These are phyloP conservation scores for Notarius quadriscutis DNA, from an alignment of 2,113 vertebrate species.

Conservation along the genomic window DNA sequence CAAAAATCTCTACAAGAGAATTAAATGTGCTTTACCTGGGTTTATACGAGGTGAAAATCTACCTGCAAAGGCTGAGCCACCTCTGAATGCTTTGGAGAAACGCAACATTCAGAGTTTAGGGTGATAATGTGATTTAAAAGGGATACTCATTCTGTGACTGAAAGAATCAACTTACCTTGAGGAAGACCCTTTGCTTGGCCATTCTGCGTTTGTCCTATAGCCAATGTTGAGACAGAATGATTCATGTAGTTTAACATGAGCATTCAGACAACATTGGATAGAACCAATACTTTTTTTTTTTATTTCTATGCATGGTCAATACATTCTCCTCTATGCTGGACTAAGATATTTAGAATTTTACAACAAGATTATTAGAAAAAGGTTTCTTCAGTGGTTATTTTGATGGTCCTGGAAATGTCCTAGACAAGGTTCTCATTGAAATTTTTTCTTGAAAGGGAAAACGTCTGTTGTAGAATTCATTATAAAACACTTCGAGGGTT, in stretches of 20 bases:
- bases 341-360: not conserved
- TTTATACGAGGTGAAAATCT: constrained; percentile 68
- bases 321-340: not conserved
- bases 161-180: constrained; percentile 73
- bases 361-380: not conserved
- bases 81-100: constrained; percentile 83
- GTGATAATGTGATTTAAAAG: constrained; percentile 10
- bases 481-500: not conserved
- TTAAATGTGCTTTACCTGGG: constrained; percentile 75
- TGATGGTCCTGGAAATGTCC: not conserved
- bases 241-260: constrained; percentile 32
- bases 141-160: not conserved
- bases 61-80: constrained; percentile 68
- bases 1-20: not conserved
- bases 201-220: constrained; percentile 78
- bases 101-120: constrained; percentile 58
- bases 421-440: too few relatives aligned
- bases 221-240: constrained; percentile 63
- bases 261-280: constrained; percentile 27
- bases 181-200: constrained; percentile 72
- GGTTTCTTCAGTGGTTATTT: not conserved
- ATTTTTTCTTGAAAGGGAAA: not conserved
- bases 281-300: constrained; percentile 1
- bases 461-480: not conserved
- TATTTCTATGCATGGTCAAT: not conserved